Percentiles rank a stretch among this genome's conserved stretches.
Evolutionary conservation across 2,888 invertebrate species (phyloP).

Genomic region (Maniola hyperantus): DNA sequence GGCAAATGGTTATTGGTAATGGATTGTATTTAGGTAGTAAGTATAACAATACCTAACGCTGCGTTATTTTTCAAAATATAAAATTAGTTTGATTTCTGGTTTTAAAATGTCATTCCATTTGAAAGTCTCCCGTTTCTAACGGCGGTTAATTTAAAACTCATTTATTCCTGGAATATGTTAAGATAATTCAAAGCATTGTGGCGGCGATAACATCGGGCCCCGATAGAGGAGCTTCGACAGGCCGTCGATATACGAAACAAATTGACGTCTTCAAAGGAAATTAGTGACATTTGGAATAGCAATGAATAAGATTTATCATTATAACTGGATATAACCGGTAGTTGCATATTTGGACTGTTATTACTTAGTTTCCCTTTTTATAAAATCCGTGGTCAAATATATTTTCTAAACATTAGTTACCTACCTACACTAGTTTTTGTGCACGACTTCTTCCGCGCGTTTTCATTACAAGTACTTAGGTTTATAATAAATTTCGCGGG

Average conservation of each 20-base stretch:
- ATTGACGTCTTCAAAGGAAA: conserved; percentile 31
- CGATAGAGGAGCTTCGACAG: conserved; percentile 29
- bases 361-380: not conserved
- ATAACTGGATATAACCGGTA: conserved; percentile 19
- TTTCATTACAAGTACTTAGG: too few species aligned
- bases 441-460: too few species aligned
- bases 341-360: conserved; percentile 16
- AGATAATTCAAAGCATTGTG: conserved; percentile 23
- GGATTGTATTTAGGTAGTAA: too few species aligned
- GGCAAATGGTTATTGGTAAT: too few species aligned
- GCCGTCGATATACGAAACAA: conserved; percentile 28
- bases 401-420: too few species aligned
- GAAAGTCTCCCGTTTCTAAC: conserved; percentile 3
- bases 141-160: conserved; percentile 15
- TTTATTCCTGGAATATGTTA: conserved; percentile 22
- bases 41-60: too few species aligned
- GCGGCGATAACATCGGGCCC: conserved; percentile 20
- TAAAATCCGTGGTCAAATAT: not conserved
- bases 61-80: too few species aligned
- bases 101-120: not conserved
- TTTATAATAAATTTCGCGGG: too few species aligned
- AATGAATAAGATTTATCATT: conserved; percentile 28
- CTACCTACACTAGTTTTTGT: too few species aligned
- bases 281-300: conserved; percentile 30
- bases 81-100: not conserved